phyloP scores from a whole-genome alignment of 1,140 invertebrate genomes.

The Lethrus apterus region DNA sequence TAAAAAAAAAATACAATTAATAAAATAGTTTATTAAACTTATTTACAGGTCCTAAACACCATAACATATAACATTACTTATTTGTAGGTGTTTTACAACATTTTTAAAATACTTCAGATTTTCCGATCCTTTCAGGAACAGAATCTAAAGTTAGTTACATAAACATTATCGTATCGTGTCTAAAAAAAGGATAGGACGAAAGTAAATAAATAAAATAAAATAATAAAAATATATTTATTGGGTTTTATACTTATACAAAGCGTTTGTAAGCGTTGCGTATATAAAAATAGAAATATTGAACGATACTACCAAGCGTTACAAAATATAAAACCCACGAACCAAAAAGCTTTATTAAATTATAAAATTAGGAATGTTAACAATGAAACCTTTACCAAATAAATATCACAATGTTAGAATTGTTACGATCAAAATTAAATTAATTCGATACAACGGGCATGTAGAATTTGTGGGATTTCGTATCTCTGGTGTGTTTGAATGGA shows the following conservation, averaged over 20 bases:
- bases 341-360: conserved; percentile 13
- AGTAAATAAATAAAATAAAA: conserved; percentile 24
- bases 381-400: conserved; percentile 11
- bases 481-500: conserved; percentile 72
- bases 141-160: neutral
- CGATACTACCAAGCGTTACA: conserved; percentile 19
- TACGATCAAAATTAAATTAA: conserved; percentile 10
- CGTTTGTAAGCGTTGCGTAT: conserved; percentile 11
- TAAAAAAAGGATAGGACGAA: conserved; percentile 14
- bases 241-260: conserved; percentile 25
- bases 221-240: conserved; percentile 23
- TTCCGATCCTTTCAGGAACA: conserved; percentile 14
- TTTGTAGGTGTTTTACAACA: conserved; percentile 17
- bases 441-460: conserved; percentile 52
- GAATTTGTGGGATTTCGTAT: conserved; percentile 75
- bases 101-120: conserved; percentile 14
- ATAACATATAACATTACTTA: conserved; percentile 21
- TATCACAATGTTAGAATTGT: conserved; percentile 11
- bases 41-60: conserved; percentile 17
- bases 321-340: conserved; percentile 26
- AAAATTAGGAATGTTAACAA: neutral
- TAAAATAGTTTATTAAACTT: conserved; percentile 17
- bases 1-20: no score
- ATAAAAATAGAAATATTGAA: conserved; percentile 19
- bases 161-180: no score